Percentiles rank a stretch among this genome's conserved stretches.
Conservation (phyloP, 2,888 invertebrate species). For the Tineola bisselliella region DNA sequence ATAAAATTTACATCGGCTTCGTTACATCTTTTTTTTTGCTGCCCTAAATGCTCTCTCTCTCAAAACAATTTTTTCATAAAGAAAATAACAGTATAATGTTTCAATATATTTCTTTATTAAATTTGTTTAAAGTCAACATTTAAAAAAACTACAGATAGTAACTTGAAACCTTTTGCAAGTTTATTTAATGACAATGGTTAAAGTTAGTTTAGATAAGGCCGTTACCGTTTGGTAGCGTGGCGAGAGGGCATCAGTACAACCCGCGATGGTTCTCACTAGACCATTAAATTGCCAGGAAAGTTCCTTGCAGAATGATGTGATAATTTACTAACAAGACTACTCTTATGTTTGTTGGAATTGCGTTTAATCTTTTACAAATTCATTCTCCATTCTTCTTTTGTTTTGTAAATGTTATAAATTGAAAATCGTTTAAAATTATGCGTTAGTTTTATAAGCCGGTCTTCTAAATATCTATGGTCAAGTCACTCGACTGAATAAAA, state of each 20-base stretch:
- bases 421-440: no score
- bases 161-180: background rate
- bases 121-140: background rate
- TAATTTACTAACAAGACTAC: slow-evolving; percentile 6
- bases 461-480: no score
- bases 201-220: slow-evolving; percentile 4
- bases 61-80: no score
- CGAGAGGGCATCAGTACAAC: background rate
- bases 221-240: slow-evolving; percentile 7
- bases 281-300: background rate
- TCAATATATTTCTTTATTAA: background rate
- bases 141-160: background rate
- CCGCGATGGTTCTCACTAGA: background rate
- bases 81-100: no score
- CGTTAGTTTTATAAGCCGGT: no score
- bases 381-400: no score
- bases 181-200: slow-evolving; percentile 1
- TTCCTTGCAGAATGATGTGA: slow-evolving; percentile 7
- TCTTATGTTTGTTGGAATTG: background rate
- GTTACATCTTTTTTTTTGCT: no score
- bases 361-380: background rate
- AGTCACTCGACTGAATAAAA: no score
- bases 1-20: no score
- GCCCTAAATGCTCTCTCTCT: no score
- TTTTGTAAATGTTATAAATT: no score